Evolutionary conservation across 2,888 invertebrate species (phyloP).

Genomic region (Chelonus formosanus): DNA sequence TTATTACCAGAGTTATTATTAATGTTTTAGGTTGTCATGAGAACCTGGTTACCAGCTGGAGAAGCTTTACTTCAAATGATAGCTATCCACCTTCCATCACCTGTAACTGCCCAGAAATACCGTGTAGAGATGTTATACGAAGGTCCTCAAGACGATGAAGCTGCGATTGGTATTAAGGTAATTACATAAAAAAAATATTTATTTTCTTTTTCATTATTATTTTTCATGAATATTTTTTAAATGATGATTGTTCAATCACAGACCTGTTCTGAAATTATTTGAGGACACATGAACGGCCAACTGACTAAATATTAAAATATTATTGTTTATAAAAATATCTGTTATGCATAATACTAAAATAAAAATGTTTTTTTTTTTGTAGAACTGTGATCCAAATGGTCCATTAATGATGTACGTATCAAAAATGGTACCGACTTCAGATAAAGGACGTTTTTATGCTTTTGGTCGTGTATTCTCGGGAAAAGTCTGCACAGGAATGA

Average conservation of each 20-base stretch:
- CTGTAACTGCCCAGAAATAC: slow-evolving; percentile 98
- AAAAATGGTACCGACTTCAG: slow-evolving; percentile 99
- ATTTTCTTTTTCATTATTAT: slow-evolving; percentile 1
- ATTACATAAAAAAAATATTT: slow-evolving; percentile 21
- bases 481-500: slow-evolving; percentile 84
- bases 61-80: slow-evolving; percentile 99
- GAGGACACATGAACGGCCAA: slow-evolving; percentile 57
- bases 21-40: slow-evolving; percentile 84
- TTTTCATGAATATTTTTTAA: slow-evolving; percentile 7
- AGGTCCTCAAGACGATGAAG: slow-evolving; percentile 96
- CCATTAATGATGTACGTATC: slow-evolving; percentile 99
- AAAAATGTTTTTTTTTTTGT: slow-evolving; percentile 42
- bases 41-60: slow-evolving; percentile 99
- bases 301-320: slow-evolving; percentile 44
- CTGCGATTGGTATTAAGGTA: slow-evolving; percentile 87
- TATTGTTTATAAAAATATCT: neutral
- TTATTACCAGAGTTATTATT: too few relatives aligned
- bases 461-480: slow-evolving; percentile 99
- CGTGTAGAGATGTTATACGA: slow-evolving; percentile 99
- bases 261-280: slow-evolving; percentile 61
- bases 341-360: neutral
- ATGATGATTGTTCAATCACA: slow-evolving; percentile 62
- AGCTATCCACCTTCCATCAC: slow-evolving; percentile 98
- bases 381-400: slow-evolving; percentile 94
- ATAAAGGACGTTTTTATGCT: slow-evolving; percentile 99